Percentiles rank a stretch among this genome's conserved stretches.
Conservation (phyloP, 2,888 invertebrate genomes). For the Urechis unicinctus region DNA sequence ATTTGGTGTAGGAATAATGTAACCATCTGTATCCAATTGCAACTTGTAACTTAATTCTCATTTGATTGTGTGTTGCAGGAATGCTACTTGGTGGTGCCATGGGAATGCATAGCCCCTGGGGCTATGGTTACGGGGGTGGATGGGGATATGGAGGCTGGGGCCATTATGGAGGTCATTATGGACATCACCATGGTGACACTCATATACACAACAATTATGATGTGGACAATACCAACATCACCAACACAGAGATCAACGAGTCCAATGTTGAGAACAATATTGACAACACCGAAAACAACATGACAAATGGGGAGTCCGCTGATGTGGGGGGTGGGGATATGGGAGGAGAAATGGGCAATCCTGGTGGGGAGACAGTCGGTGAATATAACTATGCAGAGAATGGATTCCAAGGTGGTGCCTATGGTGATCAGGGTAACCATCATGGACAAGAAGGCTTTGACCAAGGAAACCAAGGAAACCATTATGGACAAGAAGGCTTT, state of each 20-base stretch:
- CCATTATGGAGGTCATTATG: neutral
- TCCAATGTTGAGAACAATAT: constrained; percentile 1
- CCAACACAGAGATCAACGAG: constrained; percentile 6
- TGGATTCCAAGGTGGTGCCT: neutral
- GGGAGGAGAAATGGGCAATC: neutral
- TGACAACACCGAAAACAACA: neutral
- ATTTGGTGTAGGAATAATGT: no score
- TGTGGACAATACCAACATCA: constrained; percentile 6
- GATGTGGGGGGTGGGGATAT: neutral
- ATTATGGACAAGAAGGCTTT: neutral
- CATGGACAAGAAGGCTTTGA: neutral
- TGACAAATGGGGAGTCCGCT: neutral
- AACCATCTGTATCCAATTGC: no score
- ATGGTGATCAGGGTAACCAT: neutral
- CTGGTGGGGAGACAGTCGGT: neutral
- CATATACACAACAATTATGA: constrained; percentile 3
- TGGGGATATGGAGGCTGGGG: constrained; percentile 8
- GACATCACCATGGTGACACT: neutral
- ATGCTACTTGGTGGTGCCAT: constrained; percentile 7
- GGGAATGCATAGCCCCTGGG: constrained; percentile 5
- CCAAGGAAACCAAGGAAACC: neutral
- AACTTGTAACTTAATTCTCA: no score
- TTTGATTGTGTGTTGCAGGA: neutral
- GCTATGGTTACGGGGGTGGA: constrained; percentile 7
- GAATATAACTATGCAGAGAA: constrained; percentile 1